A percentile compares a stretch with the other conserved stretches of the same genome.
phyloP scores from a whole-genome alignment of 1,140 invertebrate genomes.

The Asbolus verrucosus region DNA sequence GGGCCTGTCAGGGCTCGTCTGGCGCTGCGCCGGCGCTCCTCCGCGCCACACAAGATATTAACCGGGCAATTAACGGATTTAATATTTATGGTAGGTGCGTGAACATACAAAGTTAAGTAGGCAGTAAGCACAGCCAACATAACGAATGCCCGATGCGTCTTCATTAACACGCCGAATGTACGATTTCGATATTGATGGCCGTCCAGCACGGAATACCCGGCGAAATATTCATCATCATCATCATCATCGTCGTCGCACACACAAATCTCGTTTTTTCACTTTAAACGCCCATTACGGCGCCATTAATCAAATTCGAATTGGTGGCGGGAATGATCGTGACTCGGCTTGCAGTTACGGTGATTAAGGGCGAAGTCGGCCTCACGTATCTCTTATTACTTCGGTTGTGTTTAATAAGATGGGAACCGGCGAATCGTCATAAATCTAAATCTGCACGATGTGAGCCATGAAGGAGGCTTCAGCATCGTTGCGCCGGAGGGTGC shows the following conservation, averaged over 20 bases:
- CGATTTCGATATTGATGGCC: constrained; percentile 48
- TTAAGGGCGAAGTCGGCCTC: constrained; percentile 21
- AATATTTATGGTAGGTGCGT: constrained; percentile 49
- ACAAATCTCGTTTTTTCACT: constrained; percentile 18
- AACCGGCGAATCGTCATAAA: constrained; percentile 45
- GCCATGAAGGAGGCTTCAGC: not conserved
- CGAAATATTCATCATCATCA: constrained; percentile 39
- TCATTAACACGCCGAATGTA: constrained; percentile 47
- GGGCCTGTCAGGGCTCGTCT: constrained; percentile 41
- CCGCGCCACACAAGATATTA: constrained; percentile 41
- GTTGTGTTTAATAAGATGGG: constrained; percentile 49
- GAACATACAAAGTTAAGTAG: constrained; percentile 42
- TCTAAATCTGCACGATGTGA: constrained; percentile 42
- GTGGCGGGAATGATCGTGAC: constrained; percentile 3
- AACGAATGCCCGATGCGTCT: constrained; percentile 50
- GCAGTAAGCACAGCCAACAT: constrained; percentile 44
- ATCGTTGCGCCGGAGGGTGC: constrained; percentile 39
- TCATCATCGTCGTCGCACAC: constrained; percentile 17
- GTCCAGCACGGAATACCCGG: constrained; percentile 38
- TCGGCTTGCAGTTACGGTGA: constrained; percentile 12
- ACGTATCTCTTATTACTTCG: constrained; percentile 44
- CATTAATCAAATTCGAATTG: constrained; percentile 25
- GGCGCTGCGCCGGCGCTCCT: constrained; percentile 23
- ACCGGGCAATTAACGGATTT: constrained; percentile 46
- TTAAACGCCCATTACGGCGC: constrained; percentile 3